Base-by-base conservation (phyloP, 2,888 invertebrate species). In the Apocheima hispidaria region DNA sequence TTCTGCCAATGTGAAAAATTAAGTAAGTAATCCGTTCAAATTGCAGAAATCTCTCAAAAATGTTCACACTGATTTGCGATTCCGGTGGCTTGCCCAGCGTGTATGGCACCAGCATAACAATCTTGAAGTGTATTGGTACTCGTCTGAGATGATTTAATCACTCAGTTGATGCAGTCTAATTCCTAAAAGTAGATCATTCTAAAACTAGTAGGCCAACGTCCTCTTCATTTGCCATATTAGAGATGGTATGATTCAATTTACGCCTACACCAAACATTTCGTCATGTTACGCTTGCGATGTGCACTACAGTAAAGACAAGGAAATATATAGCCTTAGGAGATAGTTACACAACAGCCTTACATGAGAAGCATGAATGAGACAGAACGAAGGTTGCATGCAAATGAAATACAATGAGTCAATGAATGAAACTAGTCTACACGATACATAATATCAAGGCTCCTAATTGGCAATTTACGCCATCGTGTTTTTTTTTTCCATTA, bases 341-440 rank as follows among this genome's bases (percentile, higher is more conserved):
- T 36, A 36, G 16, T 21, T 60, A 20, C 55, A 20, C 7, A 40
- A 36, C 33, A 46, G 59, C 6, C n/a, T n/a, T 50, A 51, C 44
- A 55, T n/a, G 44, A 49, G 60, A 60, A 50, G 52, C 56, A 53
- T 62, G 61, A 62, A 57, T 62, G 61, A 52, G 35, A 56, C 52
- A 55, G n/a, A 3, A 35, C 48, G 61, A 62, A 62, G 61, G 61
- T 20, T 52, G 41, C 56, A 52, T 62, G 61, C 56, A 56, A 55
- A 60, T 55, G 14, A 55, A 60, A 51, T 49, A 35, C 56, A 56
- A 49, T 49, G 21, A 23, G 33, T 35, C 60, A 46, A 16, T 53
- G 50, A 61, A 56, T 56, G 51, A 51, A 55, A 23, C 44, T 28
- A 43, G 23, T 35, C 5, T 48, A 41, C 30, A 26, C 28, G 54